phyloP scores from a whole-genome alignment of 2,888 invertebrate genomes.

The Andrena flavipes region DNA sequence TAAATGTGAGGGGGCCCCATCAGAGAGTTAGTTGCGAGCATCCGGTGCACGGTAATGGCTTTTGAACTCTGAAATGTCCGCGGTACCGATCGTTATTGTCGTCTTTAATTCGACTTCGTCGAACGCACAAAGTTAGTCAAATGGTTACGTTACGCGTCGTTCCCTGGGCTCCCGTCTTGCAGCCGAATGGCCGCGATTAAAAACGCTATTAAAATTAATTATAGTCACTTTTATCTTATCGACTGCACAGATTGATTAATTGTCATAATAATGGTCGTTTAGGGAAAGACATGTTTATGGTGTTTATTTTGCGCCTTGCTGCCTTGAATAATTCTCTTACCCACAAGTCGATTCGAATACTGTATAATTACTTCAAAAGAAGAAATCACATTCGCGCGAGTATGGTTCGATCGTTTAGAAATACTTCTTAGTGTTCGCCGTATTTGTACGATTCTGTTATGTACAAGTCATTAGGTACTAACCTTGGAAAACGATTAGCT shows the following conservation, averaged over 20 bases:
- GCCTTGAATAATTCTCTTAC: not conserved
- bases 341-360: not conserved
- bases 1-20: conserved; percentile 45
- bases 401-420: not conserved
- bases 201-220: not conserved
- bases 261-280: not conserved
- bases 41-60: conserved; percentile 70
- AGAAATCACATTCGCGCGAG: not conserved
- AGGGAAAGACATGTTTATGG: not conserved
- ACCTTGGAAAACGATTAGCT: conserved; percentile 20
- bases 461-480: not conserved
- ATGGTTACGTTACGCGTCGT: not conserved
- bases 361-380: not conserved
- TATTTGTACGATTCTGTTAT: too few species aligned
- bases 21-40: conserved; percentile 72
- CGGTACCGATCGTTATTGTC: conserved; percentile 47
- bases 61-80: conserved; percentile 64
- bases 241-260: not conserved
- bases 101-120: conserved; percentile 31
- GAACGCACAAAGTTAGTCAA: not conserved
- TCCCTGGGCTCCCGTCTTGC: too few species aligned
- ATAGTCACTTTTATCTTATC: conserved; percentile 41
- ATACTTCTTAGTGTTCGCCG: not conserved
- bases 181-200: too few species aligned
- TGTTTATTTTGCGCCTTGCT: not conserved